Evolutionary conservation across 2,888 invertebrate genomes (phyloP).

Genomic region (Volucella inflata): DNA sequence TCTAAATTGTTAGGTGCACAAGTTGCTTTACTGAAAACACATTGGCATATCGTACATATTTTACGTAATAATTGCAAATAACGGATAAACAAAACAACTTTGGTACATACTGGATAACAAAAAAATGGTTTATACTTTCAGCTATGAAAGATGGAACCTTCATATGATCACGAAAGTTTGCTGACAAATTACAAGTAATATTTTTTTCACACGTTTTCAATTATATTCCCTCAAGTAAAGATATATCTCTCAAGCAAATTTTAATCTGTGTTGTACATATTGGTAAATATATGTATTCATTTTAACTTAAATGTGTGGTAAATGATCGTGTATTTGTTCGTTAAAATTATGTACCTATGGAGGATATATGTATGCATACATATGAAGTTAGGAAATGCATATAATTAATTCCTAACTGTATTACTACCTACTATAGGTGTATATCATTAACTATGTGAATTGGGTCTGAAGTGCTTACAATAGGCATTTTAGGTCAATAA

Average conservation of each 20-base stretch:
- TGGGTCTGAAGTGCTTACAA: constrained; percentile 71
- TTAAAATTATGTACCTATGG: constrained; percentile 18
- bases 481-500: constrained; percentile 70
- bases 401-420: constrained; percentile 74
- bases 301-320: constrained; percentile 40
- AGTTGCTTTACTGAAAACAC: constrained; percentile 15
- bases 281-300: constrained; percentile 51
- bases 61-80: constrained; percentile 13
- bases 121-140: constrained; percentile 66
- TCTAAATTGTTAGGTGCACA: background rate
- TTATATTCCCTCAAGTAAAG: constrained; percentile 66
- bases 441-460: constrained; percentile 72
- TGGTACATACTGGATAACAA: constrained; percentile 53
- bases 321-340: constrained; percentile 20
- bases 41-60: constrained; percentile 16
- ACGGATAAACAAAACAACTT: constrained; percentile 5
- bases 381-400: constrained; percentile 56
- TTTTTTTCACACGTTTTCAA: constrained; percentile 75
- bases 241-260: constrained; percentile 52
- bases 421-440: constrained; percentile 53
- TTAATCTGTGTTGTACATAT: too few species aligned
- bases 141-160: constrained; percentile 82
- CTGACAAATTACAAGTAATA: constrained; percentile 84
- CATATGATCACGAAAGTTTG: constrained; percentile 84
- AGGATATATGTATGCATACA: constrained; percentile 19